A percentile compares a stretch with the other conserved stretches of the same genome.
These are phyloP conservation scores for Tychaedon coryphoeus DNA, from an alignment of 2,113 vertebrate species.

Conservation along the genomic window DNA sequence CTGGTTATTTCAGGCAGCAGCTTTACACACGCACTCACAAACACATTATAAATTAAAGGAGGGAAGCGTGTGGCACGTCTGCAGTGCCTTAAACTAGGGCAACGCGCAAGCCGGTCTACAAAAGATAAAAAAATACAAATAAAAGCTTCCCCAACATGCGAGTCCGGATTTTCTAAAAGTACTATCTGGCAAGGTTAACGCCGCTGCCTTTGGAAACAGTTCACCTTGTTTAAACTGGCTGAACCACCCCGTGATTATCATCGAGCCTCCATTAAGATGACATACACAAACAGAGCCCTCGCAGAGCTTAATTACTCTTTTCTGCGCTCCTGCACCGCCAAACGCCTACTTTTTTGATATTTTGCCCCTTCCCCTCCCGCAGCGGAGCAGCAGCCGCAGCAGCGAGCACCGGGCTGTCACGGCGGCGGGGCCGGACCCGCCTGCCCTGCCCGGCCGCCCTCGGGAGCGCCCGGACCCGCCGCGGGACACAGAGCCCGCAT, in stretches of 20 bases:
- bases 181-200: background rate
- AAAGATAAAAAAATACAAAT: background rate
- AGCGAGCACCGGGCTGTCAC: background rate
- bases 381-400: background rate
- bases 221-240: constrained; percentile 21
- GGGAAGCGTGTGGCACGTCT: background rate
- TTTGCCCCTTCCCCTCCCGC: rapidly evolving
- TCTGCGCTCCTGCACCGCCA: background rate
- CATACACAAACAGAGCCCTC: background rate
- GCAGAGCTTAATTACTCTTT: background rate
- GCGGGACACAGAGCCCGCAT: background rate
- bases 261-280: background rate
- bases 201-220: background rate
- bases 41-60: background rate
- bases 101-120: background rate
- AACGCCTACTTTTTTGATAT: background rate
- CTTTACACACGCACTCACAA: background rate
- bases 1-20: background rate
- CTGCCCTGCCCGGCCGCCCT: background rate
- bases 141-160: background rate
- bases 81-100: background rate
- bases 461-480: background rate
- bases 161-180: background rate
- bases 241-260: background rate
- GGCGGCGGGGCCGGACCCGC: background rate